Evolutionary conservation across 2,113 vertebrate genomes (phyloP).

Genomic region (Mustela lutreola): DNA sequence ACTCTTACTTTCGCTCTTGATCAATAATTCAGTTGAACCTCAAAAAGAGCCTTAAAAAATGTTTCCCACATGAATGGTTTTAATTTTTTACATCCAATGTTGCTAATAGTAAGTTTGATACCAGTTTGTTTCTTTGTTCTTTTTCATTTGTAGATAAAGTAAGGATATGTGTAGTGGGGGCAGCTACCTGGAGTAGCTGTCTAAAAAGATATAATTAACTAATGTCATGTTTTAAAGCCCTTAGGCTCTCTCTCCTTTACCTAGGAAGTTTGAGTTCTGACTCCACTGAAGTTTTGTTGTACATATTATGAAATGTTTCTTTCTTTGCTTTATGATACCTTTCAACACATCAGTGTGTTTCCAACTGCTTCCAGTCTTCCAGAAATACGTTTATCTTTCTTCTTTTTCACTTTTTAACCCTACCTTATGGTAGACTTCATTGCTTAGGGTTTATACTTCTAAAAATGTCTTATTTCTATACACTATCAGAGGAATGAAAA

Average conservation of each 20-base stretch:
- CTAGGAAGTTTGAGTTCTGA: not conserved
- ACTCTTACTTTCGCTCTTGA: not conserved
- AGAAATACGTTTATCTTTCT: not conserved
- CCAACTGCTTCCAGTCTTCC: not conserved
- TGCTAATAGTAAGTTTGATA: not conserved
- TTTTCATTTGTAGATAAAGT: not conserved
- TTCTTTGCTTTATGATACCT: not conserved
- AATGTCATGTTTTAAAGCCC: not conserved
- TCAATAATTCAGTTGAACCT: not conserved
- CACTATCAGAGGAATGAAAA: not conserved
- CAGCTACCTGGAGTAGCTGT: not conserved
- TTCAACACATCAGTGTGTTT: not conserved
- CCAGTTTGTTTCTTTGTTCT: not conserved
- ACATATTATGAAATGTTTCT: not conserved
- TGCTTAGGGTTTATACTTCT: not conserved
- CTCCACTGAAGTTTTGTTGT: not conserved
- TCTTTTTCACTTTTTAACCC: not conserved
- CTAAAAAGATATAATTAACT: not conserved
- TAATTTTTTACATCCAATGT: not conserved
- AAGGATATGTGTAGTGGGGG: rapidly evolving
- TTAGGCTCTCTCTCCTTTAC: not conserved
- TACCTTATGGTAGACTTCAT: not conserved
- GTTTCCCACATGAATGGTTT: not conserved
- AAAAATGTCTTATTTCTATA: not conserved
- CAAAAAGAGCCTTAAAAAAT: constrained; percentile 26